Conservation (phyloP, 2,888 invertebrate genomes). For the Cheilosia vernalis region DNA sequence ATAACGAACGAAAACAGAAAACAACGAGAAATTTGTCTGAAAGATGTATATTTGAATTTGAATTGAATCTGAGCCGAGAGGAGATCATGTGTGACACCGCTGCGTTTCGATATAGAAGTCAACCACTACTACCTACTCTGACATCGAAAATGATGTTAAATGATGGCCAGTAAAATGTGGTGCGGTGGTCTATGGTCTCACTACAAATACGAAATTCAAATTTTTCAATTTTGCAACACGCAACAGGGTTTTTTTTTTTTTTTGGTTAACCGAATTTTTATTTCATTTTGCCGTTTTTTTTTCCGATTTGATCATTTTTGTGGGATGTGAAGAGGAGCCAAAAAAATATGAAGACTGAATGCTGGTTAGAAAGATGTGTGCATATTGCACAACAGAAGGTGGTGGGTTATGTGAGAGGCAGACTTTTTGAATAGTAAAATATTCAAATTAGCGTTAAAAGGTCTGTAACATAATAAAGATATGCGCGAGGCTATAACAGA, state of each 20-base stretch:
- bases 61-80: slow-evolving; percentile 30
- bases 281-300: slow-evolving; percentile 33
- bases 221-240: slow-evolving; percentile 74
- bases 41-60: slow-evolving; percentile 17
- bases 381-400: slow-evolving; percentile 59
- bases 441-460: slow-evolving; percentile 58
- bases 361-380: slow-evolving; percentile 44
- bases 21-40: slow-evolving; percentile 21
- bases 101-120: slow-evolving; percentile 66
- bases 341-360: slow-evolving; percentile 16
- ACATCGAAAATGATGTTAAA: slow-evolving; percentile 51
- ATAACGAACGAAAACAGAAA: slow-evolving; percentile 23
- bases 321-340: slow-evolving; percentile 43
- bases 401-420: slow-evolving; percentile 53
- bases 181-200: slow-evolving; percentile 64
- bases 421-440: slow-evolving; percentile 49
- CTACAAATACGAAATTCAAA: slow-evolving; percentile 63
- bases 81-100: slow-evolving; percentile 67
- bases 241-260: slow-evolving; percentile 46
- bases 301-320: slow-evolving; percentile 37
- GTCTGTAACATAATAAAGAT: background rate
- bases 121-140: slow-evolving; percentile 69
- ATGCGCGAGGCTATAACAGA: slow-evolving; percentile 19
- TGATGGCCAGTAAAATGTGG: slow-evolving; percentile 39
- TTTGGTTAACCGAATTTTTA: slow-evolving; percentile 20